Percentiles rank a stretch among this genome's conserved stretches.
These are phyloP conservation scores for Rhopalosiphum padi DNA, from an alignment of 1,140 invertebrate genomes.

Conservation along the genomic window DNA sequence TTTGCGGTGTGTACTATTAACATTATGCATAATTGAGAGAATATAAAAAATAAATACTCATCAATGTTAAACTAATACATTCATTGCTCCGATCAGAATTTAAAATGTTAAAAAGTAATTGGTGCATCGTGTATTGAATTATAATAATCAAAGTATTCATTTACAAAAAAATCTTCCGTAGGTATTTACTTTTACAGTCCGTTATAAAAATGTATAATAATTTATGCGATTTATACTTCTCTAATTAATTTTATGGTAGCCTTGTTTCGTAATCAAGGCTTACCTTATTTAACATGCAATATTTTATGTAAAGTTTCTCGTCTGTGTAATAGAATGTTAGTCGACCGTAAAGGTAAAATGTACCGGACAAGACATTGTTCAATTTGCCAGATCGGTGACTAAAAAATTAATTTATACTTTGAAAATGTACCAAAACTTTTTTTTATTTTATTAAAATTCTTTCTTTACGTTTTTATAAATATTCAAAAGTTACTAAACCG, in stretches of 20 bases:
- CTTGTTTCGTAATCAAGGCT: background rate
- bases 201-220: background rate
- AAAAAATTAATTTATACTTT: constrained; percentile 2
- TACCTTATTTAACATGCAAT: background rate
- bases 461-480: background rate
- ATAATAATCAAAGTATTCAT: background rate
- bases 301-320: constrained; percentile 28
- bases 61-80: background rate
- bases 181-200: background rate
- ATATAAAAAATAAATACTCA: background rate
- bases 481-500: background rate
- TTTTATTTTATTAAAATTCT: constrained; percentile 1
- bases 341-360: constrained; percentile 23
- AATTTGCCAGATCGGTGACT: background rate
- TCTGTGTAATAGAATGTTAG: constrained; percentile 42
- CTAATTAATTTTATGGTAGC: constrained; percentile 6
- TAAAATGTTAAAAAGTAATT: background rate
- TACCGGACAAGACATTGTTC: constrained; percentile 9
- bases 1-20: background rate
- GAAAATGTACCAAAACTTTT: background rate
- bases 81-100: background rate
- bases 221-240: background rate
- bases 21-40: background rate
- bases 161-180: background rate
- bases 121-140: background rate